These are phyloP conservation scores for Lepidostoma basale DNA, from an alignment of 1,140 invertebrate genomes.

Conservation along the genomic window DNA sequence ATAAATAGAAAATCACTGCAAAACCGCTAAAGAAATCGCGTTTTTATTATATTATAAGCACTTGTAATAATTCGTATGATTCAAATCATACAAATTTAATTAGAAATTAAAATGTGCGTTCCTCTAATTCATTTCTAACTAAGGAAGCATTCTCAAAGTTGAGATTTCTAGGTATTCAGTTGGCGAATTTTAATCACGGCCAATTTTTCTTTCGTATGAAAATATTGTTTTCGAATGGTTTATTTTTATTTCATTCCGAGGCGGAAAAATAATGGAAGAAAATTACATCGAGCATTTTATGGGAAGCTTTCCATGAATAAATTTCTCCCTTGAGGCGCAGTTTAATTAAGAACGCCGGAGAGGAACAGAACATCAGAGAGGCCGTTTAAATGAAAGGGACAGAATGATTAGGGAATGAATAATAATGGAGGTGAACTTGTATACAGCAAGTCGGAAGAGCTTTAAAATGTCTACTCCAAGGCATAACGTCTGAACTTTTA, in stretches of 20 bases:
- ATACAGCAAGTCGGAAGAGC: slow-evolving; percentile 42
- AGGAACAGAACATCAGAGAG: slow-evolving; percentile 3
- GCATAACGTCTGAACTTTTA: slow-evolving; percentile 28
- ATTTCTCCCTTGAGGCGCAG: slow-evolving; percentile 39
- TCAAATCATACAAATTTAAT: too few species aligned
- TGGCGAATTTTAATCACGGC: slow-evolving; percentile 3
- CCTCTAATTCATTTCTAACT: too few species aligned
- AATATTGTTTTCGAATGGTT: slow-evolving; percentile 11
- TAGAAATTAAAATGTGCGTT: too few species aligned
- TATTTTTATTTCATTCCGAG: slow-evolving; percentile 18
- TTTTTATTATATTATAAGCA: too few species aligned
- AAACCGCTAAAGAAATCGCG: too few species aligned
- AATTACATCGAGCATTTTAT: slow-evolving; percentile 21
- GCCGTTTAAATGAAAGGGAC: slow-evolving; percentile 21
- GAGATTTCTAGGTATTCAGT: too few species aligned
- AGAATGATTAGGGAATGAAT: slow-evolving; percentile 39
- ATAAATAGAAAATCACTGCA: too few species aligned
- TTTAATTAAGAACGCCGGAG: slow-evolving; percentile 42
- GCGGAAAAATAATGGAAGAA: slow-evolving; percentile 22
- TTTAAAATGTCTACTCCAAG: slow-evolving; percentile 32
- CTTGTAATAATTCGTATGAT: too few species aligned
- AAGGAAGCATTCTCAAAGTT: too few species aligned
- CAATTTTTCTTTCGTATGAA: not conserved
- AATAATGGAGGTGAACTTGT: slow-evolving; percentile 43
- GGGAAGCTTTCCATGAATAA: slow-evolving; percentile 36